Conservation (phyloP, 2,888 invertebrate genomes). For the Noctua janthe region DNA sequence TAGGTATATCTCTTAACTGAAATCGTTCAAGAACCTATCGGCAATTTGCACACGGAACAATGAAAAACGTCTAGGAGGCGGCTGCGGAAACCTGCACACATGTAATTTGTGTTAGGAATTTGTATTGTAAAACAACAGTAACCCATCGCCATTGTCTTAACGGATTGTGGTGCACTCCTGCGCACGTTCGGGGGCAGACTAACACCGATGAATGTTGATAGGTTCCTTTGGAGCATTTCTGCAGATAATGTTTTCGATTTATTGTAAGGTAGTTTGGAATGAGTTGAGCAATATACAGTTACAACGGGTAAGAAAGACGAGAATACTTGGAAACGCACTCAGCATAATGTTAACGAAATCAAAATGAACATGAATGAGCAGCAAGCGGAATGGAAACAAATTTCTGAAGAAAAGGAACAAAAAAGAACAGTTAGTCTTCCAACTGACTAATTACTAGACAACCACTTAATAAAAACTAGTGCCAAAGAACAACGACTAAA, state of each 20-base stretch:
- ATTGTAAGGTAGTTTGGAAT: slow-evolving; percentile 29
- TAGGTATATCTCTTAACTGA: slow-evolving; percentile 31
- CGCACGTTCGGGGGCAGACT: slow-evolving; percentile 64
- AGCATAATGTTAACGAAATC: slow-evolving; percentile 2
- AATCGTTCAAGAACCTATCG: slow-evolving; percentile 64
- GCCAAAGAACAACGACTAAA: slow-evolving; percentile 15
- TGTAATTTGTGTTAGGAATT: slow-evolving; percentile 84
- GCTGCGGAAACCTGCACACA: slow-evolving; percentile 78
- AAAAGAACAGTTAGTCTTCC: not conserved
- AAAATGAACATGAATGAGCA: not conserved
- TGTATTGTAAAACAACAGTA: slow-evolving; percentile 82
- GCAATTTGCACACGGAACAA: slow-evolving; percentile 74
- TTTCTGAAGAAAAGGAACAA: not conserved
- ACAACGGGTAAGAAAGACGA: slow-evolving; percentile 6
- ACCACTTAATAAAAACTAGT: slow-evolving; percentile 4
- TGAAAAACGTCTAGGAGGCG: slow-evolving; percentile 74
- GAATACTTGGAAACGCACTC: slow-evolving; percentile 25
- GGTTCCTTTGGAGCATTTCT: slow-evolving; percentile 52
- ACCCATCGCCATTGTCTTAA: slow-evolving; percentile 81
- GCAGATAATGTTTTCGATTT: slow-evolving; percentile 41
- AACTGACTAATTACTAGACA: slow-evolving; percentile 16
- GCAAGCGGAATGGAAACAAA: not conserved
- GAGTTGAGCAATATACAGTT: slow-evolving; percentile 26
- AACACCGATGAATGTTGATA: slow-evolving; percentile 61
- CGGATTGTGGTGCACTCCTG: slow-evolving; percentile 74